A percentile compares a stretch with the other conserved stretches of the same genome.
Conservation (phyloP, 1,140 invertebrate genomes). For the Zophobas atratus region DNA sequence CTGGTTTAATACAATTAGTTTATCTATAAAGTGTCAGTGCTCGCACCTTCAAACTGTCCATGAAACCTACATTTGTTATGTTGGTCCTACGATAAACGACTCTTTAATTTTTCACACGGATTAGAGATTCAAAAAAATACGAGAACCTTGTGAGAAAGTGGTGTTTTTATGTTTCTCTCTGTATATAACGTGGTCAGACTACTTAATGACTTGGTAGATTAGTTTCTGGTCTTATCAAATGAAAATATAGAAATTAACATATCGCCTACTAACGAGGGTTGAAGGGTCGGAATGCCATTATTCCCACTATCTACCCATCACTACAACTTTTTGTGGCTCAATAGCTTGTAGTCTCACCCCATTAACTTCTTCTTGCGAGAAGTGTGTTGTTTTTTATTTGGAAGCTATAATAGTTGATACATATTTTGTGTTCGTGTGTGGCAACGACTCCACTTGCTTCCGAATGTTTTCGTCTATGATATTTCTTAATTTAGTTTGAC, state of each 20-base stretch:
- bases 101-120: slow-evolving; percentile 2
- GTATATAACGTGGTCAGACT: not conserved
- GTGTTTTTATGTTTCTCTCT: not conserved
- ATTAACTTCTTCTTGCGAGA: not conserved
- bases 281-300: slow-evolving; percentile 38
- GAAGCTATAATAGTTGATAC: too few species aligned
- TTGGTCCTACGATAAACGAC: not conserved
- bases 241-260: slow-evolving; percentile 41
- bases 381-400: not conserved
- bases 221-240: slow-evolving; percentile 16
- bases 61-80: too few species aligned
- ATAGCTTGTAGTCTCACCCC: slow-evolving; percentile 22
- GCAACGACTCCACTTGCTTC: too few species aligned
- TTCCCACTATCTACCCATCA: slow-evolving; percentile 13
- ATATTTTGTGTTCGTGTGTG: too few species aligned
- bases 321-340: slow-evolving; percentile 3
- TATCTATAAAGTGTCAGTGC: slow-evolving; percentile 26
- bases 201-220: slow-evolving; percentile 27
- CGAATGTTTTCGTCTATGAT: too few species aligned
- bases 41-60: slow-evolving; percentile 26
- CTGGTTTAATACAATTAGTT: slow-evolving; percentile 43
- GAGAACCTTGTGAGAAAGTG: too few species aligned
- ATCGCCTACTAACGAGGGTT: slow-evolving; percentile 32
- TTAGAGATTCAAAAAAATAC: not conserved
- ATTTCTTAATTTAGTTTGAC: too few species aligned